These are phyloP conservation scores for Idaea dimidiata DNA, from an alignment of 2,888 invertebrate species.

Conservation along the genomic window DNA sequence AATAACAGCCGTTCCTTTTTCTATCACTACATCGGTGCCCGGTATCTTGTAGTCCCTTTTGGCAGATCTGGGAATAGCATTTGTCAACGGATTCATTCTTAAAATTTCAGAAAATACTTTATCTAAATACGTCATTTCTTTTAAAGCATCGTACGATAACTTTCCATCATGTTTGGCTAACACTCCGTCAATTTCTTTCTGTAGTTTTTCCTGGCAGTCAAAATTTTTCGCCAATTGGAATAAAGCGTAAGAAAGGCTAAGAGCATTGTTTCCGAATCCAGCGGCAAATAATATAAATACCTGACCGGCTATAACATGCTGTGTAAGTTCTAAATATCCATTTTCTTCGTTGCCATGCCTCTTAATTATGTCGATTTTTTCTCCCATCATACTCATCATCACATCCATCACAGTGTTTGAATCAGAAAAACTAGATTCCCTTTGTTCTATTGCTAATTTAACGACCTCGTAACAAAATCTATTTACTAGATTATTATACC, in stretches of 20 bases:
- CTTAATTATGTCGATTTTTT: slow-evolving; percentile 13
- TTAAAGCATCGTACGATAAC: slow-evolving; percentile 56
- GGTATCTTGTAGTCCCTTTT: slow-evolving; percentile 49
- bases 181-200: slow-evolving; percentile 48
- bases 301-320: slow-evolving; percentile 54
- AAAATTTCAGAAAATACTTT: slow-evolving; percentile 51
- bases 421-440: slow-evolving; percentile 14
- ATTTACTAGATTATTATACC: slow-evolving; percentile 27
- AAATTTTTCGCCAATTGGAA: slow-evolving; percentile 58
- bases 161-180: slow-evolving; percentile 43
- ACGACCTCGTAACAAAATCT: slow-evolving; percentile 35
- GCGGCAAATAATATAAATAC: slow-evolving; percentile 62
- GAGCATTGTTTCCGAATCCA: slow-evolving; percentile 66
- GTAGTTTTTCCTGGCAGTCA: slow-evolving; percentile 52
- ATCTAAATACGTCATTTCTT: slow-evolving; percentile 60
- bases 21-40: slow-evolving; percentile 47
- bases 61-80: slow-evolving; percentile 51
- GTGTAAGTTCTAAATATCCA: slow-evolving; percentile 37
- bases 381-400: slow-evolving; percentile 27
- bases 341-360: slow-evolving; percentile 17
- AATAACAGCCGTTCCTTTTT: slow-evolving; percentile 49
- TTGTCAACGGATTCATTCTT: slow-evolving; percentile 62
- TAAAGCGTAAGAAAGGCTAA: slow-evolving; percentile 50
- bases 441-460: slow-evolving; percentile 22
- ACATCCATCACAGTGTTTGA: slow-evolving; percentile 34